Base-by-base conservation (phyloP, 2,888 invertebrate species). In the Hipparchia sbordonii region DNA sequence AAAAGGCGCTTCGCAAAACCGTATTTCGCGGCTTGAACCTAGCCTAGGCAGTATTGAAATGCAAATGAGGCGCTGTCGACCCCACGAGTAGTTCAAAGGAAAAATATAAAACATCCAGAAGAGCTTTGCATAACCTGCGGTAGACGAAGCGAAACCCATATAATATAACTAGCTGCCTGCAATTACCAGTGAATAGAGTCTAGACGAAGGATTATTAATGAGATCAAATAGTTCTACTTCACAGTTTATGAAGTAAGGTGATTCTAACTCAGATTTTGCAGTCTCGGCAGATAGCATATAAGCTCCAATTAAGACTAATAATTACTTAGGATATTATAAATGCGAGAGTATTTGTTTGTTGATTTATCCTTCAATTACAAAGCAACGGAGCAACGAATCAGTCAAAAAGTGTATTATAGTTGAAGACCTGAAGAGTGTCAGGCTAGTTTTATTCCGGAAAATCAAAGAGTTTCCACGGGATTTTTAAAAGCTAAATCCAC, bases 41-140 rank as follows among this genome's bases (percentile, higher is more conserved):
- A 48, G 45, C 46, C 46, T 67, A 57, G 45, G 39, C n/a, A 0
- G 67, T 57, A 67, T 67, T 57, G 67, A 67, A 67, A 67, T 59
- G 67, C 57, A 67, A 67, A 67, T 59, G 46, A 59, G 57, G 6
- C 46, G 67, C 46, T 56, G 57, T 10, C 13, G 67, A 13, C 57
- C 67, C 57, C 57, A 67, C 67, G 67, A 67, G 13, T 46, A 46
- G 67, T 56, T 67, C 56, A 67, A 67, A 67, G 67, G 67, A 10
- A 57, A 67, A 67, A 67, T 56, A 67, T 13, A 67, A 57, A 67
- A 67, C 54, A 45, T 23, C n/a, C 54, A 10, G 6, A 57, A 57
- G 63, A 12, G 67, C 57, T 67, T 67, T 48, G 13, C 57, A 48
- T 56, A 56, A 9, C 6, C 54, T 56, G 6, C 5, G n/a, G 48